Conservation (phyloP, 2,888 invertebrate species). For the Eustalomyia histrio region DNA sequence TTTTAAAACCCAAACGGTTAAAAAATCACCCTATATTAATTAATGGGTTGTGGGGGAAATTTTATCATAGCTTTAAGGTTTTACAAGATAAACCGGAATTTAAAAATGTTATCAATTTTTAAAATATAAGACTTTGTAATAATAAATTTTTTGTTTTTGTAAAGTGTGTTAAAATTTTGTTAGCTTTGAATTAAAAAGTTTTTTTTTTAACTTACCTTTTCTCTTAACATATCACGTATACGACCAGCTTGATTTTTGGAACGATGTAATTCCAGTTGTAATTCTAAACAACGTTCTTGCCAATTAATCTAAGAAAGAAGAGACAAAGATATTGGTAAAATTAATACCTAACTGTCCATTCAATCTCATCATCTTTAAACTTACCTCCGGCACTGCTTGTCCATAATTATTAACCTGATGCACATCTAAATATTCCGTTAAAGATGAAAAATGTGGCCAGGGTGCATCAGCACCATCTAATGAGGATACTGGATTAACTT, state of each 20-base stretch:
- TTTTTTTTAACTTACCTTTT: constrained; percentile 90
- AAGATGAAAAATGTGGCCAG: constrained; percentile 77
- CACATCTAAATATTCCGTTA: constrained; percentile 78
- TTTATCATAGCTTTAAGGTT: too few species aligned
- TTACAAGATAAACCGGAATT: too few species aligned
- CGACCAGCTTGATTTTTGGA: constrained; percentile 92
- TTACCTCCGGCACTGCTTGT: constrained; percentile 78
- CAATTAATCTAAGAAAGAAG: constrained; percentile 83
- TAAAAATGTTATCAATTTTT: too few species aligned
- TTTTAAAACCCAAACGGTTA: too few species aligned
- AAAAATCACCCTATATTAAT: too few species aligned
- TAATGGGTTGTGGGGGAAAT: too few species aligned
- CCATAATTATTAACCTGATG: constrained; percentile 79
- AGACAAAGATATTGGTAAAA: neutral
- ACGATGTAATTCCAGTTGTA: constrained; percentile 91
- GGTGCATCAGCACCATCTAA: constrained; percentile 76
- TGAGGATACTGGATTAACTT: constrained; percentile 69
- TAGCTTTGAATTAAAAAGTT: neutral
- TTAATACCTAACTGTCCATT: neutral
- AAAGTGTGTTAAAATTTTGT: too few species aligned
- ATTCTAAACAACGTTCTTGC: constrained; percentile 92
- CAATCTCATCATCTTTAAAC: constrained; percentile 40
- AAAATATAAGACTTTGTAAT: too few species aligned
- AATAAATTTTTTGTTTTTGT: too few species aligned
- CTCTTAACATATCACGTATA: constrained; percentile 92